These are phyloP conservation scores for Gnathonemus echidnorhynchus DNA, from an alignment of 2,113 vertebrate genomes.

Conservation along the genomic window DNA sequence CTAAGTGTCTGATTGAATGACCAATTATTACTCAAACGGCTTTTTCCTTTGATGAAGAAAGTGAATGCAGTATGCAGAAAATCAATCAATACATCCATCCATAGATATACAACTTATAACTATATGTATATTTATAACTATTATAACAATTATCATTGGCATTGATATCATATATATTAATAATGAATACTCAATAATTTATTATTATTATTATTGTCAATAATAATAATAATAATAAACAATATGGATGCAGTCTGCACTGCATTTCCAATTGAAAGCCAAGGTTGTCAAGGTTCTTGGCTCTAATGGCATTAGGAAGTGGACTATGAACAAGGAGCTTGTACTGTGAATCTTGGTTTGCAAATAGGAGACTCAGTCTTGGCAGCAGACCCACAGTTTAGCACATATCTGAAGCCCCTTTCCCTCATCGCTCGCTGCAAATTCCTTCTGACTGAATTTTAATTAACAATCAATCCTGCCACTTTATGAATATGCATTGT, in stretches of 20 bases:
- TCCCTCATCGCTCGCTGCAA: constrained; percentile 23
- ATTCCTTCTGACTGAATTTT: constrained; percentile 37
- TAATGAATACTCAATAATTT: too few relatives aligned
- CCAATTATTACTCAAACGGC: background rate
- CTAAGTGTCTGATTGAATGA: background rate
- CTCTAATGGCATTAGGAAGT: background rate
- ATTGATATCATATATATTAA: too few relatives aligned
- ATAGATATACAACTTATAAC: background rate
- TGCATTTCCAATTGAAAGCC: background rate
- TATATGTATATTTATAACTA: too few relatives aligned
- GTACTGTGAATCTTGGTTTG: background rate
- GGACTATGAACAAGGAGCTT: background rate
- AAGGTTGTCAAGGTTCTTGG: background rate
- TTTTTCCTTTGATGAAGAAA: background rate
- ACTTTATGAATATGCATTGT: constrained; percentile 37
- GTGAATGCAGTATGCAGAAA: background rate
- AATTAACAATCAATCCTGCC: constrained; percentile 40
- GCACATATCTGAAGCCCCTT: constrained; percentile 24
- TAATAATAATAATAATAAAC: background rate
- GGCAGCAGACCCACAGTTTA: constrained; percentile 1
- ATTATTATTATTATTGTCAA: background rate
- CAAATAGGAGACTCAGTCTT: background rate
- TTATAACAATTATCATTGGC: background rate
- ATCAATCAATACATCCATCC: background rate
- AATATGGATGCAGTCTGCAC: background rate